A percentile compares a stretch with the other conserved stretches of the same genome.
Conservation (phyloP, 2,888 invertebrate species). For the Volucella bombylans region DNA sequence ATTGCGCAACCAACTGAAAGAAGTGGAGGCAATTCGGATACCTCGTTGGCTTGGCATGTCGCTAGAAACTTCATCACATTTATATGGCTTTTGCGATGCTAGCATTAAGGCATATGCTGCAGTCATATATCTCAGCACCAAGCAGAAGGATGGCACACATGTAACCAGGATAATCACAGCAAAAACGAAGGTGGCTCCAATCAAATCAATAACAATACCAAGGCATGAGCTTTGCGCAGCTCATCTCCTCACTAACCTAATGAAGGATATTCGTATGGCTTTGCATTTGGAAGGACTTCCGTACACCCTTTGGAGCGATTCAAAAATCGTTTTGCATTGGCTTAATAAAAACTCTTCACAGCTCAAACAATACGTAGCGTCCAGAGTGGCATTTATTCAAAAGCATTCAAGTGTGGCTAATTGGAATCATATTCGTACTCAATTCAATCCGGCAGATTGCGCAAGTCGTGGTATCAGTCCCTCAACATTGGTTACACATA, state of each 20-base stretch:
- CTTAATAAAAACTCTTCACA: neutral
- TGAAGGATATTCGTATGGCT: constrained; percentile 4
- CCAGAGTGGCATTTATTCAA: neutral
- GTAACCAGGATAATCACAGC: neutral
- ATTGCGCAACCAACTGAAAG: constrained; percentile 14
- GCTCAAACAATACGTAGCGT: constrained; percentile 6
- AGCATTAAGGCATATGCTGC: constrained; percentile 7
- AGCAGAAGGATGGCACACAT: constrained; percentile 17
- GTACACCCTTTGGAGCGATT: constrained; percentile 2
- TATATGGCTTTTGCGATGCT: constrained; percentile 24
- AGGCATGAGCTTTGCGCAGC: no score
- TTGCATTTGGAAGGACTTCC: constrained; percentile 3
- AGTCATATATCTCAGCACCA: constrained; percentile 9
- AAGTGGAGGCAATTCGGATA: constrained; percentile 27
- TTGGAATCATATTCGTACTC: constrained; percentile 17
- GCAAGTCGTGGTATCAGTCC: constrained; percentile 7
- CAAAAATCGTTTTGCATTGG: neutral
- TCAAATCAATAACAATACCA: no score
- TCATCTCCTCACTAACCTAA: no score
- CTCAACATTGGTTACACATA: neutral
- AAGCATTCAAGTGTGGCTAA: neutral
- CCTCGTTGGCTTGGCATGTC: constrained; percentile 29
- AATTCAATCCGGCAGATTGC: constrained; percentile 13
- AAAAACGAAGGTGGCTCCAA: constrained; percentile 14
- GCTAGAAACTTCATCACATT: neutral